phyloP scores from a whole-genome alignment of 2,797 vertebrate genomes.

The Ctenopoma kingsleyae region DNA sequence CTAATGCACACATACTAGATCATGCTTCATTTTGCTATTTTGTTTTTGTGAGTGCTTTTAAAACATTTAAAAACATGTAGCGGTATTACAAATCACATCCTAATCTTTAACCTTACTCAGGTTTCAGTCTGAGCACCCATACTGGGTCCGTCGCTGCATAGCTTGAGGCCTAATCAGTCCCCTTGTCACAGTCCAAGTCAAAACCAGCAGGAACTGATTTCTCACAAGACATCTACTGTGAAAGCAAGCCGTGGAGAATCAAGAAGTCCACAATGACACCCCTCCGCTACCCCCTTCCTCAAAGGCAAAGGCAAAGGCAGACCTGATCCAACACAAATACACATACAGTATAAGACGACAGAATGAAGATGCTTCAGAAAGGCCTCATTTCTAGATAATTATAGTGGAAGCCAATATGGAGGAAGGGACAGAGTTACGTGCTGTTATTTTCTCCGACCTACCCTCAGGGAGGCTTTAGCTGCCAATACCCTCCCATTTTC shows the following conservation, averaged over 20 bases:
- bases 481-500: conserved; percentile 45
- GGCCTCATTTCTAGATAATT: conserved; percentile 77
- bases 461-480: conserved; percentile 62
- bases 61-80: neutral
- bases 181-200: conserved; percentile 45
- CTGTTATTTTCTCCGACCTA: conserved; percentile 61
- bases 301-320: conserved; percentile 32
- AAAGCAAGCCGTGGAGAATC: conserved; percentile 59
- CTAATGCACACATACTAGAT: no score
- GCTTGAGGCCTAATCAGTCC: conserved; percentile 49
- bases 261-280: conserved; percentile 56
- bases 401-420: conserved; percentile 72
- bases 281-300: conserved; percentile 8
- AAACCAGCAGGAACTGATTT: conserved; percentile 60
- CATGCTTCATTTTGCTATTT: no score
- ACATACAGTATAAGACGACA: neutral
- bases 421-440: conserved; percentile 70
- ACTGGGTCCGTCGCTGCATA: conserved; percentile 8
- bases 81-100: conserved; percentile 28
- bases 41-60: neutral
- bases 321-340: conserved; percentile 17
- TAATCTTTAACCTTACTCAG: conserved; percentile 38
- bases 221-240: conserved; percentile 52
- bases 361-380: conserved; percentile 45
- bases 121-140: conserved; percentile 45